These are phyloP conservation scores for Lemur catta DNA, from an alignment of 2,797 vertebrate species.

Conservation along the genomic window DNA sequence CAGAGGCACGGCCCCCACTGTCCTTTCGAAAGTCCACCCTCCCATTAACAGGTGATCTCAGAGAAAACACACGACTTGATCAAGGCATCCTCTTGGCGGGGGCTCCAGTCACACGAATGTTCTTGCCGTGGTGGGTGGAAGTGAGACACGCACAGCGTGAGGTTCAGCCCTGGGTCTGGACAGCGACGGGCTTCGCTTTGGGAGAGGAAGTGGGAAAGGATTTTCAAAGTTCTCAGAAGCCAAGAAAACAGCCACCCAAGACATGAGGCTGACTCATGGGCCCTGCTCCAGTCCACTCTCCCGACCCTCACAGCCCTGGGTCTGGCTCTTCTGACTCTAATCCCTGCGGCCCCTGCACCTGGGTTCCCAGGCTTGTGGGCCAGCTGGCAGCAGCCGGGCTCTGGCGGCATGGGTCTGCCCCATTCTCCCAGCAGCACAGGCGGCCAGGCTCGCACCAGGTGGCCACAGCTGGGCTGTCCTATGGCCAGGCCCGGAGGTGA, in stretches of 20 bases:
- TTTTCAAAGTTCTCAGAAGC: neutral
- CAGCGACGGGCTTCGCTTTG: neutral
- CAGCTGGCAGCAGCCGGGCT: slow-evolving; percentile 46
- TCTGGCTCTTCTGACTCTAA: slow-evolving; percentile 43
- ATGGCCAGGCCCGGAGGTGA: slow-evolving; percentile 51
- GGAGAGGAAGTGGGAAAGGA: slow-evolving; percentile 2
- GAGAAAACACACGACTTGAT: neutral
- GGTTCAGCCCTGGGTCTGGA: neutral
- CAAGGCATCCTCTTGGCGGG: neutral
- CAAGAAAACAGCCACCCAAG: slow-evolving; percentile 47
- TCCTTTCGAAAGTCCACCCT: neutral
- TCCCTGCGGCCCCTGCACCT: slow-evolving; percentile 64
- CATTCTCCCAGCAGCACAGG: neutral
- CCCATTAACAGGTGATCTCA: neutral
- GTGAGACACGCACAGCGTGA: neutral
- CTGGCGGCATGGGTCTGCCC: neutral
- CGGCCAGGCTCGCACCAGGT: slow-evolving; percentile 41
- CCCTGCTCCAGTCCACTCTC: neutral
- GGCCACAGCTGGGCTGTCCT: slow-evolving; percentile 50
- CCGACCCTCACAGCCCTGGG: neutral
- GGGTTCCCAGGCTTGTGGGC: slow-evolving; percentile 69
- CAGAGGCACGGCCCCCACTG: neutral
- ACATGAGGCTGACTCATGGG: neutral
- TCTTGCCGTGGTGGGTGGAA: neutral
- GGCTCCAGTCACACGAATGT: neutral